Evolutionary conservation across 2,113 vertebrate species (phyloP), one percentile per base, ranked within the genome.

Genomic region (Anguilla rostrata): DNA sequence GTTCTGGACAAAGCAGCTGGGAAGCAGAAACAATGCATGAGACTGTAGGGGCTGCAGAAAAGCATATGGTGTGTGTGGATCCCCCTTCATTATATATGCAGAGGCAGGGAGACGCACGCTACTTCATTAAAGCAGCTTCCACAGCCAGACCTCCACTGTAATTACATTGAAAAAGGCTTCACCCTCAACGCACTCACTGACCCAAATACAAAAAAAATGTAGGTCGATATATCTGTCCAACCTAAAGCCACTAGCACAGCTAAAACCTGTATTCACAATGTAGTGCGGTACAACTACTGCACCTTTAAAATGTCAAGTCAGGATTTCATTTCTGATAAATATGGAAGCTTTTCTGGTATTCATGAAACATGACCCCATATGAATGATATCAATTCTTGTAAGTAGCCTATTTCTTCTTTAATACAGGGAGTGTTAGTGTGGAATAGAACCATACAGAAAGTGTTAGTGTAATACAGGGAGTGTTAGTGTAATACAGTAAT

Each of bases 21-120:
- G 71, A 75, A 29, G 34, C 22, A 75, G 26, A 34, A 11, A 63
- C n/a, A 34, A 75, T 12, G 11, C n/a, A 12, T 26, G 34, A 34
- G 22, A 75, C 9, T 12, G 71, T 26, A 75, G 71, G 71, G 9
- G 26, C 29, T 7, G 71, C 71, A 29, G 71, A 75, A 75, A 66
- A 75, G 71, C 71, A 75, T 75, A 75, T 75, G 71, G 71, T 75
- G 26, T 34, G 71, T 29, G 71, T 75, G 71, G 71, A 75, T n/a
- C 71, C 22, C 14, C 20, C n/a, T 75, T 75, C 71, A 75, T 75
- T 75, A 75, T 12, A 75, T 75, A 75, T 75, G 71, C 71, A 75
- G 71, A n/a, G 26, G n/a, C 5, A 11, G 60, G 26, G 60, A 66
- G 18, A 66, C 60, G 26, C 18, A 66, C 2, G 26, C 18, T 0